Base-by-base conservation (phyloP, 2,113 vertebrate genomes). In the Apeltes quadracus region DNA sequence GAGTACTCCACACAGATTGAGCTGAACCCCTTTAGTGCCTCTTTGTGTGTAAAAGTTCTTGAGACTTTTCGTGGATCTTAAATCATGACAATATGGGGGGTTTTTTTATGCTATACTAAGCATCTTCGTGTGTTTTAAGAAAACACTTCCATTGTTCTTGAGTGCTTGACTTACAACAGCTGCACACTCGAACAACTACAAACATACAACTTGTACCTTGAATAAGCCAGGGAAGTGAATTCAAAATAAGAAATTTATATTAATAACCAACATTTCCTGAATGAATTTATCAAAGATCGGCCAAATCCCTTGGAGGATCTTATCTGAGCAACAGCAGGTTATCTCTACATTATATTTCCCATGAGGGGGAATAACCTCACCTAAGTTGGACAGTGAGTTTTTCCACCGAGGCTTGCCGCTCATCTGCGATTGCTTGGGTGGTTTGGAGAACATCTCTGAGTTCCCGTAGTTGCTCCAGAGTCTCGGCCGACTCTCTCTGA, bases 341-440 rank as follows among this genome's bases (percentile, higher is more conserved):
- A 15, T 53, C 32, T 68, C 55, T 13, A 3, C 12, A 22, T 39
- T 39, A 70, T 16, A 73, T 76, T 69, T 70, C 38, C 44, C 61
- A 70, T 29, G 48, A 20, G 27, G 32, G 64, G 0, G 18, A 5
- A 34, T 29, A 1, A 84, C 73, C 91, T 93, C 85, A 98, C 97
- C 95, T 95, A 69, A 98, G 94, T 78, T 95, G 94, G 55, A 92
- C 66, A 44, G 93, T 94, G 53, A 98, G 92, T 83, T 93, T 92
- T 55, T 95, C 77, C 50, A 96, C 88, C 7, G 90, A 87, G 32
- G 77, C 71, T 15, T 94, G 84, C 48, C 90, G 94, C 77, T 97
- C 93, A 50, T 97, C 95, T 56, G 96, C 88, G 34, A 91, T 92
- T 65, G 88, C 87, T 5, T 97, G 95, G 54, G 95, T 94, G 61